Conservation (phyloP, 2,113 vertebrate species). For the Rhodinocichla rosea region DNA sequence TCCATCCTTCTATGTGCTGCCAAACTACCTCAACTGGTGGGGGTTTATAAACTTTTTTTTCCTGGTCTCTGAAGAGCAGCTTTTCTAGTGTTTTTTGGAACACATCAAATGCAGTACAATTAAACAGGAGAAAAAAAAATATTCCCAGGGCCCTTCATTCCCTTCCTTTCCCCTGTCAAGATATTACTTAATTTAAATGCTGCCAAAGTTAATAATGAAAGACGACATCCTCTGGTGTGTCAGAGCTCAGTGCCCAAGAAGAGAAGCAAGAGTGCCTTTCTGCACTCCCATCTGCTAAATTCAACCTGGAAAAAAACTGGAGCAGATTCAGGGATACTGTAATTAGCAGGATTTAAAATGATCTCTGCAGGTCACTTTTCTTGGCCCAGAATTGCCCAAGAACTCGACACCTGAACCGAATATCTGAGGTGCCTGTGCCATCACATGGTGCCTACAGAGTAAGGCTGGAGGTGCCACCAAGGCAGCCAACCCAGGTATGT, state of each 20-base stretch:
- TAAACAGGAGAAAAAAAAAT: slow-evolving; percentile 31
- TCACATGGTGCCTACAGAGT: not conserved
- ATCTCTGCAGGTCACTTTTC: slow-evolving; percentile 17
- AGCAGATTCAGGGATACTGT: slow-evolving; percentile 12
- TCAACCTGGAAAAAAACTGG: slow-evolving; percentile 31
- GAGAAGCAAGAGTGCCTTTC: not conserved
- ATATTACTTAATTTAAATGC: slow-evolving; percentile 65
- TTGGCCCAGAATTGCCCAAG: not conserved
- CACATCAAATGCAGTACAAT: slow-evolving; percentile 35
- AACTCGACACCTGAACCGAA: not conserved
- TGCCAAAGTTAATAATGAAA: slow-evolving; percentile 55
- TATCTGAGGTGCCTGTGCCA: not conserved
- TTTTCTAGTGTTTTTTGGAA: slow-evolving; percentile 49
- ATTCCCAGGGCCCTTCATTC: slow-evolving; percentile 32
- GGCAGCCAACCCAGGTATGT: not conserved
- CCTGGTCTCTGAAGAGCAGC: slow-evolving; percentile 17
- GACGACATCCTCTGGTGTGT: not conserved
- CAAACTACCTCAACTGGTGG: slow-evolving; percentile 40
- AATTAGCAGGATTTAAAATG: slow-evolving; percentile 31
- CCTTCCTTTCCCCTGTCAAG: slow-evolving; percentile 47
- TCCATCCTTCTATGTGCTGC: slow-evolving; percentile 44
- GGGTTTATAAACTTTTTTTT: slow-evolving; percentile 33
- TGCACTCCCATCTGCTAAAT: not conserved
- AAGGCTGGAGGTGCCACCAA: not conserved
- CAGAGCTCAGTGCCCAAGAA: slow-evolving; percentile 1